Evolutionary conservation across 2,113 vertebrate genomes (phyloP).

Genomic region (Oenanthe oenanthe): DNA sequence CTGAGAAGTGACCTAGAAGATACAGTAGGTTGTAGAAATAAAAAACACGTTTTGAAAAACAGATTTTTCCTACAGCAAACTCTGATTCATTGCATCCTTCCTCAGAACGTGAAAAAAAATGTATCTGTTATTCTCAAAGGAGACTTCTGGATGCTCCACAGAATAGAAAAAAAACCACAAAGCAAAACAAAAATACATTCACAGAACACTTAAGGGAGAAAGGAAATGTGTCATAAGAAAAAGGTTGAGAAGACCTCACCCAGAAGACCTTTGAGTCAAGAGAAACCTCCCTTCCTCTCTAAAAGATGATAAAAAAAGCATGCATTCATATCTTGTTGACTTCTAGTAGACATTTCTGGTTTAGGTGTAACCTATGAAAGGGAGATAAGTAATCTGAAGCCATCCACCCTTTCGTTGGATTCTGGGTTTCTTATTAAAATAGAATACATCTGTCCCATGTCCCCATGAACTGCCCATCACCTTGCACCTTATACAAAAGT

Average conservation of each 20-base stretch:
- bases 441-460: neutral
- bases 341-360: neutral
- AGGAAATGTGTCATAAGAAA: conserved; percentile 63
- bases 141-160: conserved; percentile 28
- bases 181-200: conserved; percentile 21
- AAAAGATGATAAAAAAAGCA: conserved; percentile 42
- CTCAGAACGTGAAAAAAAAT: conserved; percentile 9
- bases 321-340: conserved; percentile 10
- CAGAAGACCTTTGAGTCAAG: conserved; percentile 21
- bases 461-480: neutral
- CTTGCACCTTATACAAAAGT: neutral
- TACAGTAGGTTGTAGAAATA: neutral
- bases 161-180: neutral
- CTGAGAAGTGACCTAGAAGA: neutral
- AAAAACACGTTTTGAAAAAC: neutral
- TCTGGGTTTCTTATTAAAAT: neutral
- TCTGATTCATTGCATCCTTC: conserved; percentile 47
- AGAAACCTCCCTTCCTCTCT: conserved; percentile 55
- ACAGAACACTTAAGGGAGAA: conserved; percentile 20
- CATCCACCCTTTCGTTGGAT: neutral
- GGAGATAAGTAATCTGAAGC: conserved; percentile 7
- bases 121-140: neutral
- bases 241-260: conserved; percentile 55
- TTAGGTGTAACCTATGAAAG: conserved; percentile 8
- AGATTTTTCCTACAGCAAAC: neutral